Conservation (phyloP, 2,888 invertebrate genomes). For the Himalopsyche kuldschensis region DNA sequence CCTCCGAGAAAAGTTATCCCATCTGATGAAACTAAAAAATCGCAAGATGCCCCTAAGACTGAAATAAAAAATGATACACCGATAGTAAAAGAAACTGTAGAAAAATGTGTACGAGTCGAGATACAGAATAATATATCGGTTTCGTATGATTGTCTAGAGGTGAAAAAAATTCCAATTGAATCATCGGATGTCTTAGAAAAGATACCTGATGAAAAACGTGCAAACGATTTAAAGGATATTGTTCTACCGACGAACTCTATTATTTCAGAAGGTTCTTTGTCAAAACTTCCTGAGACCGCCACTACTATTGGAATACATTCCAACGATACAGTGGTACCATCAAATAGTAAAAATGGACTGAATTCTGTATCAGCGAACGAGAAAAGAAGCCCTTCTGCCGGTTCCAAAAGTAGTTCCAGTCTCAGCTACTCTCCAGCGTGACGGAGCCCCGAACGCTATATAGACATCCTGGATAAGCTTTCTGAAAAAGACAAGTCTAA, state of each 20-base stretch:
- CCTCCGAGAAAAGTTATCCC: constrained; percentile 23
- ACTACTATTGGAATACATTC: not conserved
- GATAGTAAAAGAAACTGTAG: not conserved
- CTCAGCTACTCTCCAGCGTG: constrained; percentile 72
- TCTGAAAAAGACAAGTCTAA: constrained; percentile 61
- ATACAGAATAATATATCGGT: not conserved
- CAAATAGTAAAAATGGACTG: constrained; percentile 13
- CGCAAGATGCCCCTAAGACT: not conserved
- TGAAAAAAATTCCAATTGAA: not conserved
- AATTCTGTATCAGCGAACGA: not conserved
- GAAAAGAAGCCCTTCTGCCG: constrained; percentile 36
- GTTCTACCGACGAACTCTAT: not conserved
- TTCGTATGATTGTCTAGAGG: not conserved
- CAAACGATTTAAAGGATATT: not conserved
- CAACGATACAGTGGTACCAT: not conserved
- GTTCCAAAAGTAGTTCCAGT: constrained; percentile 55
- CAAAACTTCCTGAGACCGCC: not conserved
- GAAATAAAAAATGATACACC: not conserved
- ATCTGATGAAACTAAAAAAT: not conserved
- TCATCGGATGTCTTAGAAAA: not conserved
- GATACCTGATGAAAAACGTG: not conserved
- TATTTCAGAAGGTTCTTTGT: not conserved
- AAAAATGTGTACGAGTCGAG: not conserved
- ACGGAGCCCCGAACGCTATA: constrained; percentile 69
- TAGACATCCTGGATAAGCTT: constrained; percentile 63